These are phyloP conservation scores for Synanthedon andrenaeformis DNA, from an alignment of 2,888 invertebrate species.

Conservation along the genomic window DNA sequence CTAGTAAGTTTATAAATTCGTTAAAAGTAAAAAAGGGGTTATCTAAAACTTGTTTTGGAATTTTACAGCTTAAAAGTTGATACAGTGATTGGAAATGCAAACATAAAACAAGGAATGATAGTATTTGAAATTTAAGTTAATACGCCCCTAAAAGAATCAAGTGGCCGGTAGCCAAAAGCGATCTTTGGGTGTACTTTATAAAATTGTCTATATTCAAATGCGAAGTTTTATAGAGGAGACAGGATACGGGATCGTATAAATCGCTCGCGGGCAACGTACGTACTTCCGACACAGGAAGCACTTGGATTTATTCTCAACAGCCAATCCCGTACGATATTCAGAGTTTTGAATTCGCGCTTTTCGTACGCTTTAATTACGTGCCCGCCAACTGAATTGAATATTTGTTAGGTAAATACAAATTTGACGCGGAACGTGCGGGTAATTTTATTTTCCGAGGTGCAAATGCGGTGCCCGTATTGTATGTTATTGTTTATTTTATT, in stretches of 20 bases:
- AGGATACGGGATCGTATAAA: not conserved
- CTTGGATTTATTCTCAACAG: conserved; percentile 7
- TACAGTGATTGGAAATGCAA: no score
- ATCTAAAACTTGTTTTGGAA: no score
- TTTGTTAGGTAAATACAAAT: not conserved
- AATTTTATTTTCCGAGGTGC: not conserved
- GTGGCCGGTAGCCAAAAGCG: no score
- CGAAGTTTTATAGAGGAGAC: not conserved
- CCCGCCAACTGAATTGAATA: conserved; percentile 2
- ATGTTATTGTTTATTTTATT: not conserved
- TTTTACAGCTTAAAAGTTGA: no score
- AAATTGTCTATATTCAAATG: no score
- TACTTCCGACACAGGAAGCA: conserved; percentile 7
- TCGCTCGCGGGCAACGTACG: conserved; percentile 1
- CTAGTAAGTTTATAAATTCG: no score
- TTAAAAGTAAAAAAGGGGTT: no score
- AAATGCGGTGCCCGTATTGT: not conserved
- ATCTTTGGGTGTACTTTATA: no score
- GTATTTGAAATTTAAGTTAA: no score
- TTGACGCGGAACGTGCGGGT: not conserved
- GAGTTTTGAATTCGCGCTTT: conserved; percentile 2
- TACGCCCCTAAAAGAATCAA: no score
- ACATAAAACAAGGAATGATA: no score
- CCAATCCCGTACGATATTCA: conserved; percentile 3
- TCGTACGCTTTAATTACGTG: conserved; percentile 4